Conservation (phyloP, 2,888 invertebrate genomes). For the Tiphia femorata region DNA sequence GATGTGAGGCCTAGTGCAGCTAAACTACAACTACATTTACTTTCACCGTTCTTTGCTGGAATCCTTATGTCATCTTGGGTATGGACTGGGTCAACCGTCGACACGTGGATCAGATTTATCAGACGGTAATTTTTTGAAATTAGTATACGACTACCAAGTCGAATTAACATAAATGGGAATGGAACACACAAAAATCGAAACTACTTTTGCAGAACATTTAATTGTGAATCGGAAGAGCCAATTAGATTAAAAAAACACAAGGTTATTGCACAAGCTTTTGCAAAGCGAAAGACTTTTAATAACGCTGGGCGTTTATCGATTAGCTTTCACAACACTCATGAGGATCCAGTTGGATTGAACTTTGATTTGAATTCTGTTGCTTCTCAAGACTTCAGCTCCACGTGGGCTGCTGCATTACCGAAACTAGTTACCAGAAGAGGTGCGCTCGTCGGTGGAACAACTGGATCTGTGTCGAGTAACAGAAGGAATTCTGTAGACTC, state of each 20-base stretch:
- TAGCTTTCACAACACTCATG: constrained; percentile 87
- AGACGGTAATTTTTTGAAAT: constrained; percentile 75
- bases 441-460: constrained; percentile 79
- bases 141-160: background rate
- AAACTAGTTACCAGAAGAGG: constrained; percentile 87
- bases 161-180: background rate
- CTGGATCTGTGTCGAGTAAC: constrained; percentile 72
- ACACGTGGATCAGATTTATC: constrained; percentile 88
- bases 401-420: constrained; percentile 92
- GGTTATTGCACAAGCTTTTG: constrained; percentile 91
- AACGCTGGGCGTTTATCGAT: constrained; percentile 89
- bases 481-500: constrained; percentile 74
- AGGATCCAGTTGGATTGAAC: constrained; percentile 89
- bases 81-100: constrained; percentile 88
- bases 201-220: constrained; percentile 75
- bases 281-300: constrained; percentile 86
- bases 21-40: constrained; percentile 84
- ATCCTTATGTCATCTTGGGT: constrained; percentile 94
- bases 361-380: constrained; percentile 81
- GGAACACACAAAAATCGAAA: background rate
- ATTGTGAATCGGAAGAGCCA: constrained; percentile 77
- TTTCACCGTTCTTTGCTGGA: constrained; percentile 87
- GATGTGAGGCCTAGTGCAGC: constrained; percentile 84
- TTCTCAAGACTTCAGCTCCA: constrained; percentile 88
- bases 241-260: constrained; percentile 87